Percentiles rank a stretch among this genome's conserved stretches.
phyloP scores from a whole-genome alignment of 1,140 invertebrate species.

The Leptonema lineaticorne region DNA sequence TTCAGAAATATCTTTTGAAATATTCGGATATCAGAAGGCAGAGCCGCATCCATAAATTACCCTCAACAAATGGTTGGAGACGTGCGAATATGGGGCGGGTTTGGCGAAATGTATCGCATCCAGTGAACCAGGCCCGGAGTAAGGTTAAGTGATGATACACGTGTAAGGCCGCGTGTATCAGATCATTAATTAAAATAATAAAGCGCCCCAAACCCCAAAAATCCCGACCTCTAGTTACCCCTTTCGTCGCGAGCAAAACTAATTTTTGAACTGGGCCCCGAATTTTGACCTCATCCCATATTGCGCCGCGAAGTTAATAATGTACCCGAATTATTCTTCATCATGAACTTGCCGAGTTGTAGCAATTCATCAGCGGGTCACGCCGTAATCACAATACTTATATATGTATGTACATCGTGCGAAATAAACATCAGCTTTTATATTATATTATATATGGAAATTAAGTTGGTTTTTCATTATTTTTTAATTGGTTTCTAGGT shows the following conservation, averaged over 20 bases:
- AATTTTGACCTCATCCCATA: too few relatives aligned
- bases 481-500: too few relatives aligned
- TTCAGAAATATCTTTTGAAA: neutral
- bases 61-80: conserved; percentile 6
- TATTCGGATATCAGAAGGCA: conserved; percentile 5
- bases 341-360: conserved; percentile 24
- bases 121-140: neutral
- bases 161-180: conserved; percentile 17
- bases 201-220: neutral
- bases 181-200: conserved; percentile 31
- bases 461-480: too few relatives aligned
- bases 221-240: too few relatives aligned
- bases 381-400: neutral
- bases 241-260: conserved; percentile 6
- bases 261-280: conserved; percentile 22
- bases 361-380: conserved; percentile 25
- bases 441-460: too few relatives aligned
- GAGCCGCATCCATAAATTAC: neutral
- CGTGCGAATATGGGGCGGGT: neutral
- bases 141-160: conserved; percentile 14
- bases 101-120: neutral
- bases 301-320: conserved; percentile 32
- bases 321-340: conserved; percentile 34
- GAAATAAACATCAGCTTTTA: too few relatives aligned
- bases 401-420: neutral